Evolutionary conservation across 37 sponge, comb jelly and placozoan species (phyloP), one percentile per base, ranked within the genome.

Genomic region (Halichondria panicea): DNA sequence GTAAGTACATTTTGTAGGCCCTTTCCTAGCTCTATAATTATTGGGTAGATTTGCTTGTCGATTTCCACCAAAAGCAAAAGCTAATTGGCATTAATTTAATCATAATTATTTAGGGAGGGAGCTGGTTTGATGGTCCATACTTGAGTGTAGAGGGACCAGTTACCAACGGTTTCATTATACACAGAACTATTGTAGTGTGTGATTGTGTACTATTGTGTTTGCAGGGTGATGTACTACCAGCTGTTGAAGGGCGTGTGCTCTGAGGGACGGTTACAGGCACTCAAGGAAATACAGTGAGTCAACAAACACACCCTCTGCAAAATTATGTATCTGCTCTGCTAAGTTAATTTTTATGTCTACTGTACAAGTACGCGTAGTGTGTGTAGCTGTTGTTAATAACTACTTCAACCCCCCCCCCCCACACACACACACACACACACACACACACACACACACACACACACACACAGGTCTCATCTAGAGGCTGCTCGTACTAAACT

Each of bases 151-250:
- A n/a, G n/a, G n/a, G n/a, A n/a, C n/a, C n/a, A n/a, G n/a, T n/a
- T n/a, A n/a, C n/a, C n/a, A n/a, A n/a, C n/a, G n/a, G n/a, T n/a
- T n/a, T n/a, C n/a, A n/a, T n/a, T n/a, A n/a, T n/a, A n/a, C n/a
- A n/a, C n/a, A n/a, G n/a, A n/a, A n/a, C n/a, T n/a, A n/a, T n/a
- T 48, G 52, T 48, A 48, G 11, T 48, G 52, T 15, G 11, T 48
- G 15, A 18, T 48, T 70, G 19, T 43, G n/a, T 53, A 1, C 34
- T 18, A 24, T 3, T 61, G 19, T 53, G 9, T 1, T n/a, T 69
- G 38, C 67, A 82, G 82, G 8, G 82, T 73, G 53, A 50, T 82
- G 55, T 45, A 82, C 42, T 55, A 64, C 8, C 82, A 82, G 59
- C 48, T 82, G 37, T 21, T 82, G 68, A 63, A 72, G 31, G 75